Evolutionary conservation across 2,888 invertebrate species (phyloP).

Genomic region (Homarus gammarus): DNA sequence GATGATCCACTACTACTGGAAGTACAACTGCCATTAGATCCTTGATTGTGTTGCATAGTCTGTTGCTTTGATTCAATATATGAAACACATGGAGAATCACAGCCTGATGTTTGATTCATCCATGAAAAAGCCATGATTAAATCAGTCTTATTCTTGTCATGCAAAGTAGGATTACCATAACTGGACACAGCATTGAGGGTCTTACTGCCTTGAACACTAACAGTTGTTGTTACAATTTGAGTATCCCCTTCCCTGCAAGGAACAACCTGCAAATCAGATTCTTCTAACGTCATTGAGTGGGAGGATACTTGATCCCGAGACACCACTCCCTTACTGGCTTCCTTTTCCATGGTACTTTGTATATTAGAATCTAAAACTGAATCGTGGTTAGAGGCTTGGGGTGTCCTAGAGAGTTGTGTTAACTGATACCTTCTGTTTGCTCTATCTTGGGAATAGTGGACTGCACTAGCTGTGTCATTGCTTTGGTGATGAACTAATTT

Average conservation of each 20-base stretch:
- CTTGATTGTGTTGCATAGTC: conserved; percentile 26
- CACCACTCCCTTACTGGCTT: not conserved
- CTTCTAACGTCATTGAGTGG: conserved; percentile 14
- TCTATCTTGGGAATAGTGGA: conserved; percentile 40
- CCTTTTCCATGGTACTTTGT: not conserved
- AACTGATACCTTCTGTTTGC: conserved; percentile 10
- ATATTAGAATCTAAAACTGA: not conserved
- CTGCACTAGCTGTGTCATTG: not conserved
- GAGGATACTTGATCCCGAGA: not conserved
- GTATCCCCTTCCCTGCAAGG: conserved; percentile 61
- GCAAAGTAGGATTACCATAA: not conserved
- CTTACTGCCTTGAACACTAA: conserved; percentile 17
- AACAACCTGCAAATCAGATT: conserved; percentile 63
- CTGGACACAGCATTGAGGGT: conserved; percentile 30
- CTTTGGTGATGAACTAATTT: conserved; percentile 55
- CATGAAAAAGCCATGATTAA: conserved; percentile 62
- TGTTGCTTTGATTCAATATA: conserved; percentile 58
- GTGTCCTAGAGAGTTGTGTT: conserved; percentile 1
- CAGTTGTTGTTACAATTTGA: conserved; percentile 40
- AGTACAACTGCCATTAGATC: conserved; percentile 23
- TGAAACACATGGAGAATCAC: conserved; percentile 61
- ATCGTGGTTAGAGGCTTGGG: conserved; percentile 17
- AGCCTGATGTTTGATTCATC: conserved; percentile 59
- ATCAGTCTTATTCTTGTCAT: conserved; percentile 50
- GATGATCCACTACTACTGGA: conserved; percentile 19